phyloP scores from a whole-genome alignment of 2,888 invertebrate genomes.

The Andrena bucephala region DNA sequence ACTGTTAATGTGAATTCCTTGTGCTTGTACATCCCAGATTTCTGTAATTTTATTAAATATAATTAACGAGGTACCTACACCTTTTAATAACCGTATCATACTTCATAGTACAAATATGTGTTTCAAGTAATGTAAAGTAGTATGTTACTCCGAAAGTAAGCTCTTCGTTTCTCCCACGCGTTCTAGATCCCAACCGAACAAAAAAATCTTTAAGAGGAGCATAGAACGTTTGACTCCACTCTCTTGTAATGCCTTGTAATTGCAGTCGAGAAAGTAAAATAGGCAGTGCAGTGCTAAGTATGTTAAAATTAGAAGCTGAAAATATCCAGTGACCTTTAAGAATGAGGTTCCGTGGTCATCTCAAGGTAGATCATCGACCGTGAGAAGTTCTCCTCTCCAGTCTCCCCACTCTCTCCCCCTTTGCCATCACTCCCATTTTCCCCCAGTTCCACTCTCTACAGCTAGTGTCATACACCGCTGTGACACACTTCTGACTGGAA shows the following conservation, averaged over 20 bases:
- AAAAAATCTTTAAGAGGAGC: not conserved
- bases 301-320: slow-evolving; percentile 56
- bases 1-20: no score
- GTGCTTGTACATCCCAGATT: no score
- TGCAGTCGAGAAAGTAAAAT: slow-evolving; percentile 13
- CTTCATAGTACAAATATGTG: not conserved
- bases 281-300: slow-evolving; percentile 28
- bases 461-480: slow-evolving; percentile 49
- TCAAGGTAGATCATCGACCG: slow-evolving; percentile 69
- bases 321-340: slow-evolving; percentile 52
- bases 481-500: slow-evolving; percentile 67
- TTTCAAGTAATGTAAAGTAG: not conserved
- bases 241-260: slow-evolving; percentile 1
- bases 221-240: not conserved
- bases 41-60: no score
- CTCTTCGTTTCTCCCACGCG: not conserved
- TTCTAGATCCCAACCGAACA: not conserved
- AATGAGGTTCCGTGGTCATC: slow-evolving; percentile 57
- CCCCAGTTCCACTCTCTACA: slow-evolving; percentile 31
- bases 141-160: not conserved
- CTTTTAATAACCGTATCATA: not conserved
- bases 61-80: no score
- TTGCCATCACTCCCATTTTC: slow-evolving; percentile 36
- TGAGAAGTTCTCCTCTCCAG: slow-evolving; percentile 54
- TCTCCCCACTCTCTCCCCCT: slow-evolving; percentile 31